phyloP scores from a whole-genome alignment of 2,888 invertebrate genomes.

The Cyclophora albipunctata region DNA sequence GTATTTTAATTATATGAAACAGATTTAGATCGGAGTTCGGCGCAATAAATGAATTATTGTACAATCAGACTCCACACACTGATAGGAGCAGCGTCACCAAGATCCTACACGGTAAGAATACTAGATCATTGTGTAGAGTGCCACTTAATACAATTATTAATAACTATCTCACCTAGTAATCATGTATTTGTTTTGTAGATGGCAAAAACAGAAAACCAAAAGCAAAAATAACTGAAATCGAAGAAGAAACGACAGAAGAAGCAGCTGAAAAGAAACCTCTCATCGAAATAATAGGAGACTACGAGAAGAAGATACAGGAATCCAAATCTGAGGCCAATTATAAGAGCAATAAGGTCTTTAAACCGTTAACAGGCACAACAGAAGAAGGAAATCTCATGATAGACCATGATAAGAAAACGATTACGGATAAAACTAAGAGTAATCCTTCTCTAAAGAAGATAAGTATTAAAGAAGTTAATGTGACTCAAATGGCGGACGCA shows the following conservation, averaged over 20 bases:
- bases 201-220: conserved; percentile 1
- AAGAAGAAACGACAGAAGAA: conserved; percentile 20
- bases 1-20: background rate
- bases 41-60: conserved; percentile 46
- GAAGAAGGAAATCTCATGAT: conserved; percentile 36
- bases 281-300: conserved; percentile 47
- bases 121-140: too few relatives aligned
- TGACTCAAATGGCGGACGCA: conserved; percentile 12
- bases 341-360: conserved; percentile 11
- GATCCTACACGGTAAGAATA: conserved; percentile 32
- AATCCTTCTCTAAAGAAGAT: conserved; percentile 28
- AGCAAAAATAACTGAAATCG: conserved; percentile 28
- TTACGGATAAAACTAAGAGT: conserved; percentile 20
- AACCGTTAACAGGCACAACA: conserved; percentile 23
- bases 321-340: conserved; percentile 15
- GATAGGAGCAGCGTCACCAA: conserved; percentile 27
- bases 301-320: conserved; percentile 22
- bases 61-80: conserved; percentile 35
- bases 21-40: conserved; percentile 38
- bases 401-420: conserved; percentile 40
- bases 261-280: conserved; percentile 43
- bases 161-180: too few relatives aligned
- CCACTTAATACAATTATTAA: too few relatives aligned
- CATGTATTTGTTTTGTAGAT: background rate
- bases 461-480: conserved; percentile 28